Percentiles rank a stretch among this genome's conserved stretches.
These are phyloP conservation scores for Bufotes viridis DNA, from an alignment of 2,797 vertebrate species.

Conservation along the genomic window DNA sequence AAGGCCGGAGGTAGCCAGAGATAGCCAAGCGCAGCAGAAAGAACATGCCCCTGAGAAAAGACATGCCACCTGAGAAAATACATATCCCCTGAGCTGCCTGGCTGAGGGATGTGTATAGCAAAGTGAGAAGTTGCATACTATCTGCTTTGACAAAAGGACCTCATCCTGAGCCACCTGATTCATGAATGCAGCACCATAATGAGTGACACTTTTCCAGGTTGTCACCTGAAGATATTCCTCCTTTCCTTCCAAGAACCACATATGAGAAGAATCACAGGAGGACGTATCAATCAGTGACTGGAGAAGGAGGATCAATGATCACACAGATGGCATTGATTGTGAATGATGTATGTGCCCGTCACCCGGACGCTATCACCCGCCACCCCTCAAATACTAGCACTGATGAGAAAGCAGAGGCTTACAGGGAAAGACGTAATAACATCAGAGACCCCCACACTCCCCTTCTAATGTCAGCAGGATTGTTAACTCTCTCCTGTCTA, in stretches of 20 bases:
- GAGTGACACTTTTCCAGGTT: not conserved
- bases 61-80: too few relatives aligned
- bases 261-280: conserved; percentile 51
- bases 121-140: too few relatives aligned
- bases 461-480: too few relatives aligned
- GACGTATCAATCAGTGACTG: conserved; percentile 43
- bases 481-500: too few relatives aligned
- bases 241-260: conserved; percentile 8
- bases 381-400: not conserved
- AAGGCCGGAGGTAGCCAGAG: too few relatives aligned
- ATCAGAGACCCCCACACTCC: too few relatives aligned
- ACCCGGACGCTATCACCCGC: not conserved
- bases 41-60: too few relatives aligned
- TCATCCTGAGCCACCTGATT: not conserved
- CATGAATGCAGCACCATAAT: not conserved
- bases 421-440: too few relatives aligned
- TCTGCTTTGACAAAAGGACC: too few relatives aligned
- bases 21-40: too few relatives aligned
- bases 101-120: too few relatives aligned
- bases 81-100: too few relatives aligned
- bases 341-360: not conserved
- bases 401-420: conserved; percentile 18
- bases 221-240: not conserved
- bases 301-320: conserved; percentile 44
- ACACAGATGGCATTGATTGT: not conserved